Evolutionary conservation across 2,888 invertebrate species (phyloP).

Genomic region (Flexamia atlantica): DNA sequence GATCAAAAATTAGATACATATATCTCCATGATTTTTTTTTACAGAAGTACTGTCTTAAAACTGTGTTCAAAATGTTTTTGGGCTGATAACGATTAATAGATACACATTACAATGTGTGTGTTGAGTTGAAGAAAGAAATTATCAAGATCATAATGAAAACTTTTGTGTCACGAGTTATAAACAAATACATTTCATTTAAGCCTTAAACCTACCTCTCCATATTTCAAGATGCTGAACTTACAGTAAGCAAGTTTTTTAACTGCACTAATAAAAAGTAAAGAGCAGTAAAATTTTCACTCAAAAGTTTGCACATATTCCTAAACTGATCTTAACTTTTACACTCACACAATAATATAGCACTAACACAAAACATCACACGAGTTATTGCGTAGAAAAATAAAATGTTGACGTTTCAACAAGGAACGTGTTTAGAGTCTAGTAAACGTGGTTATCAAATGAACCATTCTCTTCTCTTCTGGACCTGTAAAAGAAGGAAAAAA

Average conservation of each 20-base stretch:
- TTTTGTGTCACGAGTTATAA: too few relatives aligned
- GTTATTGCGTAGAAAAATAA: conserved; percentile 51
- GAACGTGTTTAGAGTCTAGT: conserved; percentile 13
- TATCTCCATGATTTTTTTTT: too few relatives aligned
- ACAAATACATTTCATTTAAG: too few relatives aligned
- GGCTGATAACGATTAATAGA: too few relatives aligned
- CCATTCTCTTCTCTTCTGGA: conserved; percentile 62
- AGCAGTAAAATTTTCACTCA: background rate
- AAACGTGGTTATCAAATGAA: conserved; percentile 61
- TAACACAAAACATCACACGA: background rate
- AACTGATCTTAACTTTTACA: conserved; percentile 1
- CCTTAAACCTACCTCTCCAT: too few relatives aligned
- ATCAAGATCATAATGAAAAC: too few relatives aligned
- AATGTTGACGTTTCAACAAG: conserved; percentile 55
- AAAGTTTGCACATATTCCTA: conserved; percentile 5
- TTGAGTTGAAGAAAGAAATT: too few relatives aligned
- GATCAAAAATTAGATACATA: background rate
- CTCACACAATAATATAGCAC: conserved; percentile 10
- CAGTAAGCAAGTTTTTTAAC: too few relatives aligned
- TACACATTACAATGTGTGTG: too few relatives aligned
- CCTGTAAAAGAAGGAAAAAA: background rate
- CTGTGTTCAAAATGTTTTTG: too few relatives aligned
- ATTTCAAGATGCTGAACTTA: too few relatives aligned
- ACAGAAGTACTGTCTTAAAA: too few relatives aligned
- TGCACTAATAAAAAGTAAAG: background rate